Base-by-base conservation (phyloP, 2,113 vertebrate species). In the Nesogale talazaci region DNA sequence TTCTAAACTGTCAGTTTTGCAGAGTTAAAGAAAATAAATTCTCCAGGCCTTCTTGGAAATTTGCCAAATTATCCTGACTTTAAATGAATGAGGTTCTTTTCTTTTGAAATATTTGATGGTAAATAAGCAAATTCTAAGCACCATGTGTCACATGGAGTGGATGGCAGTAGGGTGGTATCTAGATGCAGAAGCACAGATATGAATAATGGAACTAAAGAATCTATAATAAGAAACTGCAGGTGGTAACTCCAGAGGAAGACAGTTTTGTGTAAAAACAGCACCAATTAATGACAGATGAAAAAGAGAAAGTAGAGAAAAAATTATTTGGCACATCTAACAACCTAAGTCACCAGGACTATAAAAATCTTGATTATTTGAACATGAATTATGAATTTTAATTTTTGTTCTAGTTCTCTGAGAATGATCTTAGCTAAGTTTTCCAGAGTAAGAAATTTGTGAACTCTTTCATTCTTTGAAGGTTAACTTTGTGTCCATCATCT, bases 371-470 rank as follows among this genome's bases (percentile, higher is more conserved):
- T 46, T 84, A 92, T 92, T 95, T 97, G 77, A 91, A 94, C 82
- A 88, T 94, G 90, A 31, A 77, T 89, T 93, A 84, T 96, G 83
- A 92, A 95, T 97, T 93, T 94, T 84, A 95, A 96, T 92, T 96
- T 91, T 92, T 89, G 56, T 72, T 29, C 81, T 90, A 94, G 86
- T 97, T 92, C 31, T 22, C 10, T 92, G 78, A 36, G 52, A 91
- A 92, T 92, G 19, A 25, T 83, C 86, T 93, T 83, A 88, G 67
- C n/a, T 92, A 81, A 89, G 23, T 61, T 89, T 92, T 87, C 46
- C 14, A n/a, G 83, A 83, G 79, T 74, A 77, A 95, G 86, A 56
- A 72, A 70, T 80, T 77, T 61, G 31, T 72, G 56, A 93, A 40
- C 1, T 46, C 59, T 80, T 89, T 61, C 36, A 34, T 77, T 59